Evolutionary conservation across 1,140 invertebrate species (phyloP).

Genomic region (Nixonia krombeini): DNA sequence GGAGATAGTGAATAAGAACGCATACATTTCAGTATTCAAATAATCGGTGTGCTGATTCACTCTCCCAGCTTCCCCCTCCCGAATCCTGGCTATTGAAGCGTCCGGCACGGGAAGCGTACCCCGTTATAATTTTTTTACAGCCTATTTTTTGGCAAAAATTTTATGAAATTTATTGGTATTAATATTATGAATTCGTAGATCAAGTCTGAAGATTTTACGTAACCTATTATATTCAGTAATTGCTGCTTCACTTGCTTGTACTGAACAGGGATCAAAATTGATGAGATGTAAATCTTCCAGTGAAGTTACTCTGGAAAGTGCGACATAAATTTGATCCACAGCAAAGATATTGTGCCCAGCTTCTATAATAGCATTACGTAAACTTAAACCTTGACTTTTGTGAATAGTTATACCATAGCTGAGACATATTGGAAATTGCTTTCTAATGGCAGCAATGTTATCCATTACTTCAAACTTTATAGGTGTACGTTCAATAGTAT

Average conservation of each 20-base stretch:
- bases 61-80: too few relatives aligned
- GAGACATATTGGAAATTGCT: conserved; percentile 59
- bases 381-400: conserved; percentile 61
- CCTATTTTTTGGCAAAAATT: too few relatives aligned
- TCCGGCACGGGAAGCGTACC: too few relatives aligned
- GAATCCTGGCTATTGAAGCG: too few relatives aligned
- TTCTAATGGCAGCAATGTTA: conserved; percentile 45
- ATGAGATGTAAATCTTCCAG: conserved; percentile 53
- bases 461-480: conserved; percentile 56
- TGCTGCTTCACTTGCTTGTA: conserved; percentile 47
- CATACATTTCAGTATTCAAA: too few relatives aligned
- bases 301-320: conserved; percentile 55
- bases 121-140: too few relatives aligned
- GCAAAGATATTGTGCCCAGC: conserved; percentile 53
- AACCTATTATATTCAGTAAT: too few relatives aligned
- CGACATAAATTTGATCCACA: conserved; percentile 59
- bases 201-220: too few relatives aligned
- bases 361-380: conserved; percentile 52
- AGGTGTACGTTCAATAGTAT: conserved; percentile 33
- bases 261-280: conserved; percentile 48
- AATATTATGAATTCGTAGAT: too few relatives aligned
- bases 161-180: too few relatives aligned
- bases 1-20: too few relatives aligned
- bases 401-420: conserved; percentile 64
- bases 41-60: too few relatives aligned